Base-by-base conservation (phyloP, 2,797 vertebrate genomes). In the Ctenopoma kingsleyae region DNA sequence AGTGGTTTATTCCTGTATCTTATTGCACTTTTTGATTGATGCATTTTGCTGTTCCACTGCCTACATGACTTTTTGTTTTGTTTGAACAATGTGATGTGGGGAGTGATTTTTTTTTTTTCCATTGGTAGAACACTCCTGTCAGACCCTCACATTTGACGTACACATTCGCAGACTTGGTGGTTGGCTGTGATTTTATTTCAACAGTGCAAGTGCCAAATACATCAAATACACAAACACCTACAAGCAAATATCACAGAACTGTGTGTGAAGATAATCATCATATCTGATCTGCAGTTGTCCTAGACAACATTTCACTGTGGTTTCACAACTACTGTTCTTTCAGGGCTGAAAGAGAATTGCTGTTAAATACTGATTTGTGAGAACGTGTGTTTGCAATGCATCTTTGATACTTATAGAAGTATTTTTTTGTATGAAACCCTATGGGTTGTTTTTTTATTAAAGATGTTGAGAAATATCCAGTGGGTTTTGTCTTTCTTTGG, bases 401-500 rank as follows among this genome's bases (percentile, higher is more conserved):
- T 87, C 41, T 32, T 80, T 80, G 71, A 76, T 80, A 86, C 66
- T 81, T 71, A 20, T 20, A 11, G 12, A 84, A 76, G 67, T 90
- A 79, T 89, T 87, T 46, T 27, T 94, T 95, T 95, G 78, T 96
- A 95, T 92, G 76, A 87, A 82, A 92, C 88, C 89, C 90, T 80
- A 75, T 91, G 91, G 91, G 92, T 92, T 78, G 90, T 91, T 76
- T 89, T 55, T 64, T 83, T 61, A 77, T 89, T 87, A 87, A 20
- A 87, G 50, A 88, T 22, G 0, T 73, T 63, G 1, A 3, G 58
- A 67, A 75, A 79, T 20, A 49, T 53, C 1, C n/a, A 23, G 0
- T 11, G 7, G 44, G 9, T 74, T 13, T 67, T 3, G 30, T 35
- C 41, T 50, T 60, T 1, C 12, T 48, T 23, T 30, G 11, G 3